Percentiles rank a stretch among this genome's conserved stretches.
Conservation (phyloP, 2,113 vertebrate species). For the Stegastes partitus region DNA sequence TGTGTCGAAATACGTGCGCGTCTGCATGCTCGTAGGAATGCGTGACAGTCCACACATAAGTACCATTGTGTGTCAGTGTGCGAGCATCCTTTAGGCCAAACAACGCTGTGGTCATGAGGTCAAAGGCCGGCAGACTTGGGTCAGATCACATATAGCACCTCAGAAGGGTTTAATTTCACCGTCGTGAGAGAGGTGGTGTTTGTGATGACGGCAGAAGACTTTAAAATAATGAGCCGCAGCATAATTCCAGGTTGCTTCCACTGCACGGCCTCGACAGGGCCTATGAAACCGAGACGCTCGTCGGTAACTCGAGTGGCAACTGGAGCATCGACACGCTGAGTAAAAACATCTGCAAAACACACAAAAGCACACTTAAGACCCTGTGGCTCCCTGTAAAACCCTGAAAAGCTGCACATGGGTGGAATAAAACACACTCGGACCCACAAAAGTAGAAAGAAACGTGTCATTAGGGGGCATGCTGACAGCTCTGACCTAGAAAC, state of each 20-base stretch:
- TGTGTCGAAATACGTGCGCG: constrained; percentile 21
- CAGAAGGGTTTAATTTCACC: constrained; percentile 21
- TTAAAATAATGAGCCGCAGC: background rate
- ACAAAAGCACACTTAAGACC: background rate
- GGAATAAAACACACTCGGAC: constrained; percentile 4
- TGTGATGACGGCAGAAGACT: background rate
- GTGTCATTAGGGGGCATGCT: constrained; percentile 12
- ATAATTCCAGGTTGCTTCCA: background rate
- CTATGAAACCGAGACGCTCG: constrained; percentile 3
- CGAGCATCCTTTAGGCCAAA: constrained; percentile 11
- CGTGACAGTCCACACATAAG: constrained; percentile 7
- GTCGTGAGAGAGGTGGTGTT: background rate
- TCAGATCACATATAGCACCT: constrained; percentile 45
- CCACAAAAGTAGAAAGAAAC: constrained; percentile 6
- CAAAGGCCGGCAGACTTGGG: constrained; percentile 27
- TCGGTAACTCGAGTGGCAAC: background rate
- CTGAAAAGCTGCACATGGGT: constrained; percentile 8
- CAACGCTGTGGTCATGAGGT: constrained; percentile 38
- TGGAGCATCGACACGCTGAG: background rate
- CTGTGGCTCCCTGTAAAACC: constrained; percentile 8
- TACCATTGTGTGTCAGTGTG: constrained; percentile 17
- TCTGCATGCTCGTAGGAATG: constrained; percentile 10
- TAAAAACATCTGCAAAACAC: constrained; percentile 35
- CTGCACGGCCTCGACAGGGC: background rate
- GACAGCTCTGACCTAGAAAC: constrained; percentile 19